Base-by-base conservation (phyloP, 2,113 vertebrate genomes). In the Prinia subflava region DNA sequence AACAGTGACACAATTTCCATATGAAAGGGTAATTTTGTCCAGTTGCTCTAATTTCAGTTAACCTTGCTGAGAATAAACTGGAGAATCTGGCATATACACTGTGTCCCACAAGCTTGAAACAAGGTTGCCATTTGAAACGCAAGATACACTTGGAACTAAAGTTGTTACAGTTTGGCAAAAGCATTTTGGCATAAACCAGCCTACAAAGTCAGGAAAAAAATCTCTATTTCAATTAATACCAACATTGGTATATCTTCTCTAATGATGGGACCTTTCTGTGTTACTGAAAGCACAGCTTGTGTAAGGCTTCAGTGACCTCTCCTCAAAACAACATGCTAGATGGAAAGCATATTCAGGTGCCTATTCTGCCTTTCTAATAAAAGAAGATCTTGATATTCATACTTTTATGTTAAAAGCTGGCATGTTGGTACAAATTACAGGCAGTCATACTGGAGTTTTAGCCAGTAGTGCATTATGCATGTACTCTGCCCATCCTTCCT, bases 1-100 rank as follows among this genome's bases (percentile, higher is more conserved):
- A 94, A 83, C 67, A 87, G 90, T 27, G 77, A 87, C 76, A 87
- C 57, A 60, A 73, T 94, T 92, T 92, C 76, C 67, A 70, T 57
- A 53, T 42, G 63, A 94, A 90, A 89, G 57, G 33, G 15, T 80
- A 83, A 71, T 76, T 92, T 77, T 86, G 94, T 47, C 33, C 73
- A 77, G 67, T 35, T 83, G 71, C 49, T 65, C 71, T 76, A 77
- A 92, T 89, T 92, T 92, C 80, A 83, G 53, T 86, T 89, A 86
- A 79, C 71, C 83, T 94, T 69, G 59, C 63, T 64, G 53, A 87
- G 59, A 91, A 83, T 62, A 69, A 91, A 85, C 67, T 46, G 50
- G 68, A 83, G 87, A 80, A 63, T 42, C 57, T 80, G 80, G 63
- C 76, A 68, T 63, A 37, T 30, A 68, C 2, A 2, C 83, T 28